Evolutionary conservation across 2,113 vertebrate species (phyloP).

Genomic region (Cnemophilus loriae): DNA sequence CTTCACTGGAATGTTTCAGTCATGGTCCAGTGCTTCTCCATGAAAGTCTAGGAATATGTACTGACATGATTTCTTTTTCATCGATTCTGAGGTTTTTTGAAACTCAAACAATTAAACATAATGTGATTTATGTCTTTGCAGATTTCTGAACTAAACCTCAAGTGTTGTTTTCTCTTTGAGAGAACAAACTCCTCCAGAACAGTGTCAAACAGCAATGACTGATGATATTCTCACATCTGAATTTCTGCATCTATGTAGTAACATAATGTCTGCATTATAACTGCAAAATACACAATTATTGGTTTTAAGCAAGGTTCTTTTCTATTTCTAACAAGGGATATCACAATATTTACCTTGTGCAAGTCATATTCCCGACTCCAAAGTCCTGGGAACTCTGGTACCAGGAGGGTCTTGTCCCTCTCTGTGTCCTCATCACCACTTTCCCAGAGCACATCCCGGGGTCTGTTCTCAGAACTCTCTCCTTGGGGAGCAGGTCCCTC

Average conservation of each 20-base stretch:
- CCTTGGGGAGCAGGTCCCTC: background rate
- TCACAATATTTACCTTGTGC: conserved; percentile 49
- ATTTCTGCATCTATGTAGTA: background rate
- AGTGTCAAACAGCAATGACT: background rate
- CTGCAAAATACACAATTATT: background rate
- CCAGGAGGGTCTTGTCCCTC: conserved; percentile 48
- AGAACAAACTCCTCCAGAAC: background rate
- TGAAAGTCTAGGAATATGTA: background rate
- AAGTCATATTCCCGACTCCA: conserved; percentile 65
- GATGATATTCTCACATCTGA: background rate
- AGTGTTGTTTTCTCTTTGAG: background rate
- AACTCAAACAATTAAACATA: conserved; percentile 42
- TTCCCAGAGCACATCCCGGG: background rate
- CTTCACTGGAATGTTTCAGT: background rate
- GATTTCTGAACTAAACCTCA: background rate
- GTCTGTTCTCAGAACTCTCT: background rate
- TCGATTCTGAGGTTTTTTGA: background rate
- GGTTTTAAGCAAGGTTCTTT: background rate
- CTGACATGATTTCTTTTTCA: background rate
- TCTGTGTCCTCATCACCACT: conserved; percentile 1
- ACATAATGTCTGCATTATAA: background rate
- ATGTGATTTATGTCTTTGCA: conserved; percentile 62
- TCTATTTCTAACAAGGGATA: background rate
- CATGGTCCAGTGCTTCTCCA: background rate
- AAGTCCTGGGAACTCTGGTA: conserved; percentile 84